phyloP scores from a whole-genome alignment of 2,797 vertebrate species.

The Halcyon smyrnensis region DNA sequence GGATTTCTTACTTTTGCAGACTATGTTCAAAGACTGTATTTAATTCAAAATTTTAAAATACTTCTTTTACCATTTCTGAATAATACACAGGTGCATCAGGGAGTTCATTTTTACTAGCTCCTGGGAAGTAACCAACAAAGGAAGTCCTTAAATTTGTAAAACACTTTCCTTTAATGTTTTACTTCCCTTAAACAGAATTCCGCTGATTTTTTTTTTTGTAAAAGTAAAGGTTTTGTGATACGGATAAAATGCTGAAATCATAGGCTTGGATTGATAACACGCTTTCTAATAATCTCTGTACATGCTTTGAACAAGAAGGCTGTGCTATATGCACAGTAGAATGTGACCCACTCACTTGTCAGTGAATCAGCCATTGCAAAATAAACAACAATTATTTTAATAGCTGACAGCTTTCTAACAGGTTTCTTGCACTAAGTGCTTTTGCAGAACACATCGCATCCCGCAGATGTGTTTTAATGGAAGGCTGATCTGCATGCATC shows the following conservation, averaged over 20 bases:
- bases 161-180: background rate
- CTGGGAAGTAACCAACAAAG: background rate
- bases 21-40: background rate
- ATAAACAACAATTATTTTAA: background rate
- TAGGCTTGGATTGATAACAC: background rate
- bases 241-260: background rate
- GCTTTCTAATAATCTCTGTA: background rate
- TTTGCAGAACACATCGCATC: background rate
- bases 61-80: background rate
- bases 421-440: background rate
- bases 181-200: background rate
- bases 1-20: background rate
- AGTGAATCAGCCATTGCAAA: background rate
- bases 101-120: background rate
- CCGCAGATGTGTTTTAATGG: background rate
- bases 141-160: background rate
- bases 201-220: background rate
- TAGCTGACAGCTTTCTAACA: background rate
- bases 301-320: background rate
- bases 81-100: background rate
- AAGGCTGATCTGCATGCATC: background rate
- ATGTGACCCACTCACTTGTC: background rate
- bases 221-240: background rate
- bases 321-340: background rate
- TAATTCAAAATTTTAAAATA: background rate